phyloP scores from a whole-genome alignment of 2,113 vertebrate genomes.

The Bucco capensis region DNA sequence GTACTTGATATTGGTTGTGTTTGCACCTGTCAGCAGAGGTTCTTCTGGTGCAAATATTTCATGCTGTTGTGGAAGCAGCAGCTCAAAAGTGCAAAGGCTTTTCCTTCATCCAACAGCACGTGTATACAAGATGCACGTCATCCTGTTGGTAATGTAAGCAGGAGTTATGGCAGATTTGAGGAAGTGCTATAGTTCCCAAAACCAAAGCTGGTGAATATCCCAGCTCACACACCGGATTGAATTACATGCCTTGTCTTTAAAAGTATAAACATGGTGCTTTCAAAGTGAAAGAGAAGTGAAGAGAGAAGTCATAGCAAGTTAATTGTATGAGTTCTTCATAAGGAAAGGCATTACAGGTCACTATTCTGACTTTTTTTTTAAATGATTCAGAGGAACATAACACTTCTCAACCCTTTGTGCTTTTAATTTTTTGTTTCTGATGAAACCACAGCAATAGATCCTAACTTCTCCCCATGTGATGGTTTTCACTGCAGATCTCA shows the following conservation, averaged over 20 bases:
- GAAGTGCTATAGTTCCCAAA: neutral
- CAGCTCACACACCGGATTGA: neutral
- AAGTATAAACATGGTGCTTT: neutral
- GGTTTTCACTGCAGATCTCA: conserved; percentile 55
- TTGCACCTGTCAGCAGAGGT: neutral
- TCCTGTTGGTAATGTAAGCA: neutral
- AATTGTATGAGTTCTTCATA: neutral
- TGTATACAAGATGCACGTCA: neutral
- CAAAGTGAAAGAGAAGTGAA: neutral
- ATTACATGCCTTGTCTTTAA: neutral
- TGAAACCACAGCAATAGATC: neutral
- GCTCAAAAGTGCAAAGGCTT: neutral
- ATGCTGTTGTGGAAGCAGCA: neutral
- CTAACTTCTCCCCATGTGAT: conserved; percentile 11
- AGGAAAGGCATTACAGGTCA: neutral
- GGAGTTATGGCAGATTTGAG: neutral
- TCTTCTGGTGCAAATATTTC: neutral
- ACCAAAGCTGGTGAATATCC: neutral
- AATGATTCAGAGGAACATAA: neutral
- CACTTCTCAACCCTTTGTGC: neutral
- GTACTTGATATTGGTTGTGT: neutral
- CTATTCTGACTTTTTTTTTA: neutral
- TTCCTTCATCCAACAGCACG: neutral
- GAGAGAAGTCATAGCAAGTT: neutral
- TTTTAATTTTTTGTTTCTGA: neutral